A percentile compares a stretch with the other conserved stretches of the same genome.
These are phyloP conservation scores for Valencia hispanica DNA, from an alignment of 2,797 vertebrate species.

Conservation along the genomic window DNA sequence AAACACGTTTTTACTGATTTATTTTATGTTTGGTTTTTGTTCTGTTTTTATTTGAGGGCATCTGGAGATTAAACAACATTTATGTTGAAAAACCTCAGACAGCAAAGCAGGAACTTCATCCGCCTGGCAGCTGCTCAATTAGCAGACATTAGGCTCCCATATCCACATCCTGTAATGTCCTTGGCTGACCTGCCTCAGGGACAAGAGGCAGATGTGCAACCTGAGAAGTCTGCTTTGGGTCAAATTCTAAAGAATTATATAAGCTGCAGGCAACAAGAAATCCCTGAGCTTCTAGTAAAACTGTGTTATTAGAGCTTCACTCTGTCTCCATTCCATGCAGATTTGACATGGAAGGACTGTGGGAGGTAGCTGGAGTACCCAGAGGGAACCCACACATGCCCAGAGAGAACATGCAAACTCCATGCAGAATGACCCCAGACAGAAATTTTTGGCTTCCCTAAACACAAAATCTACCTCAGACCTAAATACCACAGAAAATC, in stretches of 20 bases:
- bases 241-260: not conserved
- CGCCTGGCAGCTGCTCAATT: not conserved
- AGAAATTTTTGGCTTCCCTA: not conserved
- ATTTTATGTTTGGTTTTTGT: too few species aligned
- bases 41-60: not conserved
- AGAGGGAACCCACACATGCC: too few species aligned
- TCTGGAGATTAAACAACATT: not conserved
- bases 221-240: conserved; percentile 33
- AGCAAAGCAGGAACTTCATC: not conserved
- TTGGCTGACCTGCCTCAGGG: not conserved
- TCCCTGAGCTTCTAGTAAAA: not conserved
- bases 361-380: too few species aligned
- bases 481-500: not conserved
- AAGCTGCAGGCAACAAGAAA: not conserved
- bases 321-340: not conserved
- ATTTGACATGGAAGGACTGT: not conserved
- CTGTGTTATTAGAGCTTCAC: not conserved
- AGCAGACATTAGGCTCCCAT: not conserved
- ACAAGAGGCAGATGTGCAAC: conserved; percentile 21
- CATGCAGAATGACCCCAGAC: not conserved
- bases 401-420: too few species aligned
- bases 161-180: conserved; percentile 5
- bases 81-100: not conserved
- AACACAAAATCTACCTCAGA: not conserved
- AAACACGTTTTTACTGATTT: too few species aligned